Evolutionary conservation across 2,888 invertebrate species (phyloP).

Genomic region (Sepioteuthis lessoniana): DNA sequence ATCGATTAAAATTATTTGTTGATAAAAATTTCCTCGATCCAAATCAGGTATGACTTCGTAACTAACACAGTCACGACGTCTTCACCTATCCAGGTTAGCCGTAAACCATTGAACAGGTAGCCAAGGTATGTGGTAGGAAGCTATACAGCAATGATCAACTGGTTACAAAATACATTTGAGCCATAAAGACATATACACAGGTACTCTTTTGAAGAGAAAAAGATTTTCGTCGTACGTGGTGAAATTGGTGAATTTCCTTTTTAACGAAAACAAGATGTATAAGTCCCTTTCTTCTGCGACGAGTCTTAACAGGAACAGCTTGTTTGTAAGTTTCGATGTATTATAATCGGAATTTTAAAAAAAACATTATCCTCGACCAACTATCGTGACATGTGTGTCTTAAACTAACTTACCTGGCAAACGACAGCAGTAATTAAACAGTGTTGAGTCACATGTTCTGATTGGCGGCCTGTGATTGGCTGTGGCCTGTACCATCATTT

Average conservation of each 20-base stretch:
- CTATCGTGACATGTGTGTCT: not conserved
- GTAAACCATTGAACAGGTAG: not conserved
- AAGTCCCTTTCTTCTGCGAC: not conserved
- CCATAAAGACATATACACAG: not conserved
- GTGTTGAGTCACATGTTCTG: not conserved
- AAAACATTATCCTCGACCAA: not conserved
- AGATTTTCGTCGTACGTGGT: not conserved
- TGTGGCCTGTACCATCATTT: not conserved
- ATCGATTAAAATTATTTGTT: too few species aligned
- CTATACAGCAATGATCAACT: not conserved
- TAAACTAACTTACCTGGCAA: slow-evolving; percentile 33
- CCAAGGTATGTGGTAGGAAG: not conserved
- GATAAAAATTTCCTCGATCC: not conserved
- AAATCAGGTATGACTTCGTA: not conserved
- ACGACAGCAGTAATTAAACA: not conserved
- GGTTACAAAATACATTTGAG: too few species aligned
- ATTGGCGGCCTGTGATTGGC: not conserved
- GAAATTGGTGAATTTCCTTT: not conserved
- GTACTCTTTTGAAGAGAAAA: not conserved
- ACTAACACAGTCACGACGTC: not conserved
- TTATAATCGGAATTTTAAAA: not conserved
- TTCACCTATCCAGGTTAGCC: not conserved
- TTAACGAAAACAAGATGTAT: not conserved
- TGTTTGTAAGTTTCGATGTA: not conserved
- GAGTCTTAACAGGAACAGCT: not conserved